These are phyloP conservation scores for Harlomillsia oculata DNA, from an alignment of 1,140 invertebrate genomes.

Conservation along the genomic window DNA sequence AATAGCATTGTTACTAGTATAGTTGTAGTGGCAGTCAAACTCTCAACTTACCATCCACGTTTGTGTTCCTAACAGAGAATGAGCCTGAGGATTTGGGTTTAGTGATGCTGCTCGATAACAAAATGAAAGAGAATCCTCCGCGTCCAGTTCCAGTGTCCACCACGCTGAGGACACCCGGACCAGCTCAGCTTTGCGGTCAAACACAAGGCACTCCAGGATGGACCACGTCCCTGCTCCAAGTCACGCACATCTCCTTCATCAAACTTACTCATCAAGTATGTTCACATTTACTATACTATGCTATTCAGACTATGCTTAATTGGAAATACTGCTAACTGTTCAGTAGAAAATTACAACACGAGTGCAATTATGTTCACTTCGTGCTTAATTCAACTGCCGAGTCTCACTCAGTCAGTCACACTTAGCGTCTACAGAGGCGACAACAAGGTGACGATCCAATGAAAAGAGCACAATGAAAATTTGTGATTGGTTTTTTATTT, in stretches of 20 bases:
- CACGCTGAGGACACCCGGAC: conserved; percentile 6
- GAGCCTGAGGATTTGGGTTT: conserved; percentile 16
- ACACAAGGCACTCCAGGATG: conserved; percentile 7
- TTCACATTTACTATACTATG: background rate
- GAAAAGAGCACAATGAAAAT: background rate
- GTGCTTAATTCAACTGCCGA: background rate
- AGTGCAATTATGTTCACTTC: background rate
- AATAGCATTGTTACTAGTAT: no score
- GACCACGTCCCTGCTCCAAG: conserved; percentile 7
- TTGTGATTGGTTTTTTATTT: conserved; percentile 2
- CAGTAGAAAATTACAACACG: background rate
- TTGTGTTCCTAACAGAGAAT: background rate
- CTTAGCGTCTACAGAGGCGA: background rate
- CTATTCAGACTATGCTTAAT: background rate
- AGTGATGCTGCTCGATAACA: conserved; percentile 16
- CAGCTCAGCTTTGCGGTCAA: conserved; percentile 21
- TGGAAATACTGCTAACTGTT: background rate
- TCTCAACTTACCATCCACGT: background rate
- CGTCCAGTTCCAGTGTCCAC: background rate
- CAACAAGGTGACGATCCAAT: background rate
- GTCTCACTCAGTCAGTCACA: background rate
- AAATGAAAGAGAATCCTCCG: conserved; percentile 1
- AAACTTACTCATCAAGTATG: conserved; percentile 14
- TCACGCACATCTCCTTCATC: conserved; percentile 16
- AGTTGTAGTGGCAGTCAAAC: background rate